Evolutionary conservation across 1,140 invertebrate genomes (phyloP).

Genomic region (Phthorimaea operculella): DNA sequence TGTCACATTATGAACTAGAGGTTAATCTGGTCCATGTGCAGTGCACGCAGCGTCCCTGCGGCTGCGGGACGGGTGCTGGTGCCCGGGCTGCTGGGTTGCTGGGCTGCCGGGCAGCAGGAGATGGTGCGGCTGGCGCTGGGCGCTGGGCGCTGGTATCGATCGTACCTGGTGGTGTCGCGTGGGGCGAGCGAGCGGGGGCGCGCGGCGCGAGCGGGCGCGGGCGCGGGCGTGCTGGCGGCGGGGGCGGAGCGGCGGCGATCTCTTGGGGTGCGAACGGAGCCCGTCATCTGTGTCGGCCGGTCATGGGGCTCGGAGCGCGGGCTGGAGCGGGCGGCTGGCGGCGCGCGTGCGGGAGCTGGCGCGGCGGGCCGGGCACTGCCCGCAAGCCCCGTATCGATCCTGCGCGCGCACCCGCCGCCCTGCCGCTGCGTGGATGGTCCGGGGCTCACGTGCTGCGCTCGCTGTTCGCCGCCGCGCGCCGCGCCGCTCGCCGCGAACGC

Average conservation of each 20-base stretch:
- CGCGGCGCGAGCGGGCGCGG: slow-evolving; percentile 24
- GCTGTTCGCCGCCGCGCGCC: slow-evolving; percentile 14
- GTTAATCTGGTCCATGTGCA: not conserved
- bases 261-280: slow-evolving; percentile 38
- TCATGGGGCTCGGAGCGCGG: slow-evolving; percentile 37
- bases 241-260: slow-evolving; percentile 28
- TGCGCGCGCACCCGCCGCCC: slow-evolving; percentile 58
- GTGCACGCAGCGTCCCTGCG: not conserved
- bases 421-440: slow-evolving; percentile 49
- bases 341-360: slow-evolving; percentile 37
- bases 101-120: slow-evolving; percentile 20
- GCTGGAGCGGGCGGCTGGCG: slow-evolving; percentile 14
- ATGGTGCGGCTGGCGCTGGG: slow-evolving; percentile 15
- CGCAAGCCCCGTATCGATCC: slow-evolving; percentile 46
- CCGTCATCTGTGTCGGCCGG: slow-evolving; percentile 58
- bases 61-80: slow-evolving; percentile 1
- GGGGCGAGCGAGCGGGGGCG: slow-evolving; percentile 22
- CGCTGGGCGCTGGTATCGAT: slow-evolving; percentile 36
- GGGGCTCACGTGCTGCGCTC: slow-evolving; percentile 42
- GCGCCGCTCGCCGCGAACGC: not conserved
- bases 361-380: slow-evolving; percentile 53
- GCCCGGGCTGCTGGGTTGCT: not conserved
- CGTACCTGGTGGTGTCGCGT: slow-evolving; percentile 46
- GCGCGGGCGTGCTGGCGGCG: slow-evolving; percentile 23
- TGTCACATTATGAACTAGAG: too few relatives aligned